phyloP scores from a whole-genome alignment of 2,113 vertebrate species.

The Thamnophis sirtalis region DNA sequence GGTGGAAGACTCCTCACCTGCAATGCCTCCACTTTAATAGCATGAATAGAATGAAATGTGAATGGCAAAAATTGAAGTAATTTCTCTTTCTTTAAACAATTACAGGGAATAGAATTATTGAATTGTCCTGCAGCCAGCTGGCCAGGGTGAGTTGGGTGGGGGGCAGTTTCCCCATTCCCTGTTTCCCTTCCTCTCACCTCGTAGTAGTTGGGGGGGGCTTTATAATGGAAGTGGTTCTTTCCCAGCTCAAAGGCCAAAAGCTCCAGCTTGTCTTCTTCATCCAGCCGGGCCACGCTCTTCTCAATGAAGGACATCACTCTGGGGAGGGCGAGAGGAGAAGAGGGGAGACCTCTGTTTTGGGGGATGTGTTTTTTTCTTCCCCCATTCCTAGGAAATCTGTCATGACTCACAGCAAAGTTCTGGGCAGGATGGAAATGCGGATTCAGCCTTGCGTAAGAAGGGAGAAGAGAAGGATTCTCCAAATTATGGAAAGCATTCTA shows the following conservation, averaged over 20 bases:
- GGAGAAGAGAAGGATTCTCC: neutral
- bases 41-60: too few relatives aligned
- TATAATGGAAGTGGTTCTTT: conserved; percentile 42
- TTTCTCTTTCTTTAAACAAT: too few relatives aligned
- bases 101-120: too few relatives aligned
- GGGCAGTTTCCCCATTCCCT: too few relatives aligned
- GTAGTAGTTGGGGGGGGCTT: conserved; percentile 51
- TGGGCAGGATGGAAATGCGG: neutral
- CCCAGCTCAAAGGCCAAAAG: conserved; percentile 39
- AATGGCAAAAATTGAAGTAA: too few relatives aligned
- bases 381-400: neutral
- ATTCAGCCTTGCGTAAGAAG: neutral
- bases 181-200: conserved; percentile 25
- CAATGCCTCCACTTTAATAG: neutral
- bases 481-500: neutral
- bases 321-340: neutral
- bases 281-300: conserved; percentile 49
- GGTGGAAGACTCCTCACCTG: neutral
- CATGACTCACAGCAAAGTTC: neutral
- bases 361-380: too few relatives aligned
- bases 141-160: too few relatives aligned
- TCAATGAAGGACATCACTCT: conserved; percentile 59
- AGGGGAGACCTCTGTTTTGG: neutral
- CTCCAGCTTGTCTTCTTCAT: conserved; percentile 30
- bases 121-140: too few relatives aligned